Conservation (phyloP, 2,113 vertebrate species). For the Eolophus roseicapilla region DNA sequence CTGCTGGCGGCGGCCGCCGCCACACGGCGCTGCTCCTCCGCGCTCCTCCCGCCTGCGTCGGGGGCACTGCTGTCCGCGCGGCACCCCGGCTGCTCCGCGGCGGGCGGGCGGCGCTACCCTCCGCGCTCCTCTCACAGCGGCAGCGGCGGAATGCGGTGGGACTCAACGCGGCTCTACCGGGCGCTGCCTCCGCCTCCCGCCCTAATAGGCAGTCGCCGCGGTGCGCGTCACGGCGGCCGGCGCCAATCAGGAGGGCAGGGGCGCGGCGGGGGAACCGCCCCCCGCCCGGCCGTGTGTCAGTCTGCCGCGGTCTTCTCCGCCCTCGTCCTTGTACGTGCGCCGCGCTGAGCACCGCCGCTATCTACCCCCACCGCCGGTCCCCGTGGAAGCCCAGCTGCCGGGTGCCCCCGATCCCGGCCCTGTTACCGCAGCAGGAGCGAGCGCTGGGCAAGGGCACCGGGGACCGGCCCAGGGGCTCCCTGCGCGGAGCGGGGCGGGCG, state of each 20-base stretch:
- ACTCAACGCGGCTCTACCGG: too few species aligned
- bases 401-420: too few species aligned
- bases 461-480: neutral
- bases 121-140: too few species aligned
- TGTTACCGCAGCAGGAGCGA: neutral
- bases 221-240: neutral
- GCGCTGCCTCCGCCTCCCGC: too few species aligned
- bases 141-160: too few species aligned
- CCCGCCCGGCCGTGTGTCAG: neutral
- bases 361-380: too few species aligned
- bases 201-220: constrained; percentile 15
- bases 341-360: neutral
- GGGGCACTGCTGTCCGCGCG: too few species aligned
- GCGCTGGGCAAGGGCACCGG: neutral
- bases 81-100: too few species aligned
- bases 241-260: constrained; percentile 22
- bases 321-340: neutral
- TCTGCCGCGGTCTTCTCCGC: neutral
- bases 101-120: too few species aligned
- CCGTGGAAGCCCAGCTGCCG: too few species aligned
- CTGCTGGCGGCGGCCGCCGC: neutral
- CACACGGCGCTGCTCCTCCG: neutral
- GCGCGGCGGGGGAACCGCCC: neutral
- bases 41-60: neutral
- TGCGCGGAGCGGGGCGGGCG: neutral